Evolutionary conservation across 2,113 vertebrate genomes (phyloP), one percentile per base, ranked within the genome.

Genomic region (Zapornia atra): DNA sequence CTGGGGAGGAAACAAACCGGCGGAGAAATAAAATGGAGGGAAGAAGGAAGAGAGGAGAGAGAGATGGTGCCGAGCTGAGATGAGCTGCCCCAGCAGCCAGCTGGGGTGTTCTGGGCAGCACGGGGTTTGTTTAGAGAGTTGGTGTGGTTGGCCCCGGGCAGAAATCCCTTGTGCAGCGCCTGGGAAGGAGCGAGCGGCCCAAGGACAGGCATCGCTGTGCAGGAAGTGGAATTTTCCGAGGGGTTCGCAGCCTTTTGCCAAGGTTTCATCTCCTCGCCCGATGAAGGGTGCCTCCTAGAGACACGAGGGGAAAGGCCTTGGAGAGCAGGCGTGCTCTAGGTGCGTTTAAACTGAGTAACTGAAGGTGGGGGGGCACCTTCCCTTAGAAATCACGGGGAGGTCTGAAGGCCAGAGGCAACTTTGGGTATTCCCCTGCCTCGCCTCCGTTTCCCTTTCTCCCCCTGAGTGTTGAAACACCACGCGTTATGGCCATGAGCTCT

Each of bases 11-110:
- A 53, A 88, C 25, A 86, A 90, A 75, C 21, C 96, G 95, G 95
- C 76, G 34, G 68, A 92, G 86, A 94, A 94, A 97, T 91, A 97
- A 97, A 96, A 97, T 96, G 97, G 96, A 97, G 96, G 92, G 94
- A 97, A 93, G 94, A 25, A 72, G 92, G 92, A 64, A 96, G 89
- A 86, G 72, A 93, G 85, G 56, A 72, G 91, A 87, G 66, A 53
- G 18, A 66, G 78, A 51, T 15, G 15, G 69, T 46, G 56, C 80
- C 22, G 88, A 64, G 90, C 89, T 21, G 69, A 83, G 91, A 25
- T 60, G 21, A 44, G 40, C 33, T 18, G 63, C 82, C 6, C 5
- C 3, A 78, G 89, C 77, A 19, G 64, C 12, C 56, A 77, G 77
- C 83, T 42, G 4, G 61, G 42, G 26, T 22, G 13, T 33, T 48